Percentiles rank a stretch among this genome's conserved stretches.
phyloP scores from a whole-genome alignment of 2,113 vertebrate genomes.

The Passerina amoena region DNA sequence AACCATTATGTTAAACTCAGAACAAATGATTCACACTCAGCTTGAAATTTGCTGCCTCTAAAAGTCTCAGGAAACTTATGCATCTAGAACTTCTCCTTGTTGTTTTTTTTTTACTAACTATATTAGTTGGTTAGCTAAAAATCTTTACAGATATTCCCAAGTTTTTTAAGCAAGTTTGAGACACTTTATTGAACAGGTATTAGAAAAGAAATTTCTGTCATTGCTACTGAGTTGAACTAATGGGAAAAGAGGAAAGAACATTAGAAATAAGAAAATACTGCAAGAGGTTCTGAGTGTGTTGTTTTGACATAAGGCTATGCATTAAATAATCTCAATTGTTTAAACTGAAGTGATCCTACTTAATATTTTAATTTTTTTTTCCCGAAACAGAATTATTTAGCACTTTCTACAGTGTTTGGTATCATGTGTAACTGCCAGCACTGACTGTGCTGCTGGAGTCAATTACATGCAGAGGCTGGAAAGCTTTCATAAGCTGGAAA shows the following conservation, averaged over 20 bases:
- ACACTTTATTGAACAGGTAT: not conserved
- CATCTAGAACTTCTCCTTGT: not conserved
- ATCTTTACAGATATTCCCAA: not conserved
- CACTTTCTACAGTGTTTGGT: not conserved
- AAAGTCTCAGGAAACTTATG: not conserved
- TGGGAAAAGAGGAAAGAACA: not conserved
- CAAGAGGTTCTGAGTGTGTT: not conserved
- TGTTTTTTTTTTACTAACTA: not conserved
- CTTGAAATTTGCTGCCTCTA: not conserved
- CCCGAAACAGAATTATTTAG: not conserved
- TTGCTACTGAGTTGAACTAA: not conserved
- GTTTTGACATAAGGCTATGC: not conserved
- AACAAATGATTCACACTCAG: not conserved
- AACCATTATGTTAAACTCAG: not conserved
- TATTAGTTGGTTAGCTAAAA: not conserved
- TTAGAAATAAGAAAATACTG: not conserved
- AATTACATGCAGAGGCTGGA: not conserved
- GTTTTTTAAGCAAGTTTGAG: not conserved
- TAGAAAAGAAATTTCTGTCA: not conserved
- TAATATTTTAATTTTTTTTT: not conserved
- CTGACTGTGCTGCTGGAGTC: not conserved
- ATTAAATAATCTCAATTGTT: not conserved
- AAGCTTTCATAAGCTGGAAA: not conserved
- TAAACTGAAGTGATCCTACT: not conserved
- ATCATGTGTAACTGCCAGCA: not conserved